A percentile compares a stretch with the other conserved stretches of the same genome.
These are phyloP conservation scores for Lagodon rhomboides DNA, from an alignment of 2,797 vertebrate genomes.

Conservation along the genomic window DNA sequence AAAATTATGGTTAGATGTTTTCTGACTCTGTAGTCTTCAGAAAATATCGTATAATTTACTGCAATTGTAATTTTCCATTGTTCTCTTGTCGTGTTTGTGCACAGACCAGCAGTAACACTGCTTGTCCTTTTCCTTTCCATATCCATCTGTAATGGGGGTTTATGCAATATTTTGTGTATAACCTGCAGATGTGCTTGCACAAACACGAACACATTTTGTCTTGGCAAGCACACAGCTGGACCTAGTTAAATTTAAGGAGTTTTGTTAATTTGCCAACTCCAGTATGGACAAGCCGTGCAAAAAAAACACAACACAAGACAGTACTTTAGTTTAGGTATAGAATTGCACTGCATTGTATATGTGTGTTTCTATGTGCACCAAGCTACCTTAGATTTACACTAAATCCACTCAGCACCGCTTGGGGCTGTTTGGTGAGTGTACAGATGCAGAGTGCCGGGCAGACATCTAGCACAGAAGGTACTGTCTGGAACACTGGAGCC, in stretches of 20 bases:
- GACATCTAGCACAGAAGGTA: slow-evolving; percentile 64
- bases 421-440: slow-evolving; percentile 61
- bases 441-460: slow-evolving; percentile 59
- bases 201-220: not conserved
- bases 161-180: not conserved
- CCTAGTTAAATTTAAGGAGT: slow-evolving; percentile 7
- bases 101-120: not conserved
- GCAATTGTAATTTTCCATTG: not conserved
- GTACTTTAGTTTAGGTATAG: slow-evolving; percentile 21
- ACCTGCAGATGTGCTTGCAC: not conserved
- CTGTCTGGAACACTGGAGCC: slow-evolving; percentile 62
- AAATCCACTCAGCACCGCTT: slow-evolving; percentile 47
- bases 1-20: not conserved
- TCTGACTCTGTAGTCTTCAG: not conserved
- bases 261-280: slow-evolving; percentile 30
- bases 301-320: slow-evolving; percentile 28
- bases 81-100: not conserved
- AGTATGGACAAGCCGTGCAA: slow-evolving; percentile 6
- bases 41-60: not conserved
- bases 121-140: not conserved
- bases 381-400: slow-evolving; percentile 45
- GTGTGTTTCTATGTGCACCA: slow-evolving; percentile 33
- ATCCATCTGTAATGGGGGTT: not conserved
- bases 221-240: not conserved
- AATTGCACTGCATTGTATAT: slow-evolving; percentile 12